phyloP scores from a whole-genome alignment of 2,797 vertebrate genomes.

The Chiroxiphia lanceolata region DNA sequence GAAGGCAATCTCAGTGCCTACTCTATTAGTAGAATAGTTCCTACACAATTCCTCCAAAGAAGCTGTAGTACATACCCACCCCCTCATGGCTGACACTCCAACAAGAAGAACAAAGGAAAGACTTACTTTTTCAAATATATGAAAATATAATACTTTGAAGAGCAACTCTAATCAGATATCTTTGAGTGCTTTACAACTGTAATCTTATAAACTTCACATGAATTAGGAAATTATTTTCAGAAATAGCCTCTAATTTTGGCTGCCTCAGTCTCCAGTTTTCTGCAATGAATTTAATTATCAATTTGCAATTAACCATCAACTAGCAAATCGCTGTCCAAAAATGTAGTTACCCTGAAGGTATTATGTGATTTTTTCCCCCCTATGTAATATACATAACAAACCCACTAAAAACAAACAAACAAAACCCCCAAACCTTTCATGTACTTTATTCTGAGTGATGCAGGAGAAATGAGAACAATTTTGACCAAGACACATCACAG shows the following conservation, averaged over 20 bases:
- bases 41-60: not conserved
- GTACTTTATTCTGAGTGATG: not conserved
- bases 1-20: not conserved
- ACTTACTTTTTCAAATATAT: not conserved
- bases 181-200: not conserved
- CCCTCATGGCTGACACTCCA: not conserved
- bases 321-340: not conserved
- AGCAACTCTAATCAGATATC: accelerated
- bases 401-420: not conserved
- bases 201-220: not conserved
- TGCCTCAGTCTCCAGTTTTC: not conserved
- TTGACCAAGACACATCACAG: not conserved
- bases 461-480: not conserved
- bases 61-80: not conserved
- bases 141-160: not conserved
- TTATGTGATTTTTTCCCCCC: not conserved
- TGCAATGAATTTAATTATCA: not conserved
- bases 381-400: not conserved
- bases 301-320: not conserved
- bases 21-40: not conserved
- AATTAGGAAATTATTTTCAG: not conserved
- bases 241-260: not conserved
- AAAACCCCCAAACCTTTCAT: not conserved
- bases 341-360: not conserved
- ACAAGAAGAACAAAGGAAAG: not conserved